Evolutionary conservation across 2,113 vertebrate genomes (phyloP), one percentile per base, ranked within the genome.

Genomic region (Pterocles orientalis): DNA sequence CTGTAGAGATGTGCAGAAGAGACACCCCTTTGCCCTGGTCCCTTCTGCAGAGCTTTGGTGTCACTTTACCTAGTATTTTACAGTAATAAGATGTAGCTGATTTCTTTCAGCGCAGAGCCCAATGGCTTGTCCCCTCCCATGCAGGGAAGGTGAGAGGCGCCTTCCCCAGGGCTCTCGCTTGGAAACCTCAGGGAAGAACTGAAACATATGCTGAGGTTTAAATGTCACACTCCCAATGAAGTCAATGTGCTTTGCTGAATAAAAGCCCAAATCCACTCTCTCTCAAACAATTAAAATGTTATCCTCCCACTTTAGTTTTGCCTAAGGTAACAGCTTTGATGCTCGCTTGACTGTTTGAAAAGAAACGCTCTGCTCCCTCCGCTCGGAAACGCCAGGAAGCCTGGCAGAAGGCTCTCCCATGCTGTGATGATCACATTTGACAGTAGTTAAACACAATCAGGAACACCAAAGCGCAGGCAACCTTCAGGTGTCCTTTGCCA

Each of bases 171-270:
- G 28, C 70, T 53, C 43, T 81, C 5, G 0, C 64, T 21, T 81
- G 56, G 33, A 94, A 87, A 86, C 41, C 62, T 80, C 79, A 82
- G 82, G 39, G 72, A 90, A 12, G 43, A 76, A 71, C 41, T 80
- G 64, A 65, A 77, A 72, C 90, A 77, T 39, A 79, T 80, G 75
- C 62, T 86, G 82, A 60, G 33, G 39, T 85, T 90, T 88, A 90
- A 93, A 61, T 82, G 82, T 31, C 61, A 82, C 23, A 21, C 19
- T 69, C 31, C 75, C 50, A 83, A n/a, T 21, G 26, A 90, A 94
- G 56, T 50, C 66, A 25, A 61, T 33, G 69, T 29, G 61, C 56
- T 91, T 77, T 80, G 75, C 68, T 41, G 62, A 82, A 69, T 51
- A 82, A 90, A 84, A 89, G 53, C 29, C 54, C 57, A 87, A 90